A percentile compares a stretch with the other conserved stretches of the same genome.
Conservation (phyloP, 2,888 invertebrate genomes). For the Apeira syringaria region DNA sequence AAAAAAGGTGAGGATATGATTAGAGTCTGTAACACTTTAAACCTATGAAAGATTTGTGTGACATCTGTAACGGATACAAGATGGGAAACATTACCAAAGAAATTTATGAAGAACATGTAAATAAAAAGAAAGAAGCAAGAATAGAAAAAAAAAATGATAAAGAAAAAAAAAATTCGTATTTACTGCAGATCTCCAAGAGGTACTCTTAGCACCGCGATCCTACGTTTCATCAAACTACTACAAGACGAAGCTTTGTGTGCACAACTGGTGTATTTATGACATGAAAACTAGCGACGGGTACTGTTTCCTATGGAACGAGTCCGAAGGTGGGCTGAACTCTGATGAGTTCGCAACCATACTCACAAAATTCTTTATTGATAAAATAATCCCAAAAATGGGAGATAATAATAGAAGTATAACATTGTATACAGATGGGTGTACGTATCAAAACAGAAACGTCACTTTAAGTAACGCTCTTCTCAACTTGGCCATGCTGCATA, state of each 20-base stretch:
- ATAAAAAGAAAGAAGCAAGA: conserved; percentile 1
- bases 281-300: background rate
- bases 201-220: background rate
- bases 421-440: background rate
- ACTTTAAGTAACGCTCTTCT: background rate
- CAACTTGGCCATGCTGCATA: background rate
- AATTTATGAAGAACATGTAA: too few relatives aligned
- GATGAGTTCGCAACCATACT: too few relatives aligned
- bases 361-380: background rate
- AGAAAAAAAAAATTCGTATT: background rate
- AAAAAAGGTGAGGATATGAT: too few relatives aligned
- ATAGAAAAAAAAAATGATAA: background rate
- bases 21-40: too few relatives aligned
- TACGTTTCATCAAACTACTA: background rate
- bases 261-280: background rate
- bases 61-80: too few relatives aligned
- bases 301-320: background rate
- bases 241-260: background rate
- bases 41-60: too few relatives aligned
- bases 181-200: background rate
- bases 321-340: too few relatives aligned
- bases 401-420: background rate
- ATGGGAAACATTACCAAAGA: too few relatives aligned
- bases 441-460: conserved; percentile 1
- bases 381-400: background rate